Percentiles rank a stretch among this genome's conserved stretches.
These are phyloP conservation scores for Glaucopsyche alexis DNA, from an alignment of 2,888 invertebrate genomes.

Conservation along the genomic window DNA sequence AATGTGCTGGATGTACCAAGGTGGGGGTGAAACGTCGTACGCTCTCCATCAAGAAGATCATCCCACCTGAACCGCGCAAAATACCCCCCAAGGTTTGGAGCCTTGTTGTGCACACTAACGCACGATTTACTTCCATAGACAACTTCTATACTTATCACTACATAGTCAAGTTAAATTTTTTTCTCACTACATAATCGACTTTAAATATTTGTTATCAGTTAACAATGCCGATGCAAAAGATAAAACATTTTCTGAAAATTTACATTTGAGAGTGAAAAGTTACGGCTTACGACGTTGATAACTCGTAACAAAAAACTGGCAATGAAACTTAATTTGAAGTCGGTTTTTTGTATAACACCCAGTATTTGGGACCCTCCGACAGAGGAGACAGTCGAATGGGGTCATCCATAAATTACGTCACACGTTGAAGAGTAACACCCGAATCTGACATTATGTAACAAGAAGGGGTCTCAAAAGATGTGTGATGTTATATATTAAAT, in stretches of 20 bases:
- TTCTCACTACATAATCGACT: not conserved
- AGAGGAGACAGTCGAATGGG: not conserved
- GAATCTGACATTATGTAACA: too few relatives aligned
- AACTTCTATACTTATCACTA: not conserved
- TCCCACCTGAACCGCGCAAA: conserved; percentile 65
- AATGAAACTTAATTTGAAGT: too few relatives aligned
- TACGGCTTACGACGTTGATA: too few relatives aligned
- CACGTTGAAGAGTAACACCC: too few relatives aligned
- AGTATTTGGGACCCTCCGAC: not conserved
- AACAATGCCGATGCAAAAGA: not conserved
- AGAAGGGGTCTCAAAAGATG: too few relatives aligned
- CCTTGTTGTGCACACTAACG: not conserved
- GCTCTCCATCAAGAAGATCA: conserved; percentile 77
- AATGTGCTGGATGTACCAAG: conserved; percentile 7
- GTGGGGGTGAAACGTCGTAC: conserved; percentile 65
- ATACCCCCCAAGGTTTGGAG: conserved; percentile 63
- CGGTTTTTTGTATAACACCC: not conserved
- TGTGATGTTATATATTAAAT: too few relatives aligned
- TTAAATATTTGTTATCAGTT: not conserved
- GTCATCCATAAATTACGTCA: too few relatives aligned
- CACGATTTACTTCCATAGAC: not conserved
- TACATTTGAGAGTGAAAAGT: too few relatives aligned
- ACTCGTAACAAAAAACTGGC: not conserved
- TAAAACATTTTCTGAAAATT: too few relatives aligned
- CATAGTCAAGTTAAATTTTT: not conserved